Evolutionary conservation across 2,797 vertebrate genomes (phyloP), one percentile per base, ranked within the genome.

Genomic region (Melanitta fusca): DNA sequence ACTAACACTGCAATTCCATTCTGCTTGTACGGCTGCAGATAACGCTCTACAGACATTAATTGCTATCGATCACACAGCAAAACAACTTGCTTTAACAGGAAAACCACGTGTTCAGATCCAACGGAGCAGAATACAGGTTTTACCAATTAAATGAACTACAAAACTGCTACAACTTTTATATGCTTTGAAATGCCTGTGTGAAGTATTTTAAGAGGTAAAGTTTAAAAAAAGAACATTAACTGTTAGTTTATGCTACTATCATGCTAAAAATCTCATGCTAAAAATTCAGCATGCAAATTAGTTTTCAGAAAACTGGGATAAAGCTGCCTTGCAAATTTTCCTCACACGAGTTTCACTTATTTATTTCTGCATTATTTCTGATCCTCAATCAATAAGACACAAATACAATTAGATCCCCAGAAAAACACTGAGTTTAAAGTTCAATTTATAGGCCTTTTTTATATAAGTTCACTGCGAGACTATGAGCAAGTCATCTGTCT

Each of bases 401-500:
- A 89, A 90, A 95, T 57, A 90, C 68, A 88, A 82, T 79, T 24
- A 93, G 83, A 94, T 83, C 19, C 58, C n/a, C 61, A 86, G 58
- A n/a, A 85, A 49, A 82, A 56, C 25, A 64, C 30, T 17, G 57
- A 78, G 34, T 69, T 80, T 49, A 61, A 68, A 71, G 54, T 54
- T 87, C 49, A 61, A 15, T 78, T 69, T 91, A 38, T 34, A 68
- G 22, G 8, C 18, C 3, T 45, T 89, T 68, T 68, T 74, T 36
- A n/a, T n/a, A n/a, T 11, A 78, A 87, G 72, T 78, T 85, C 70
- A 81, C 56, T 92, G 68, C 64, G 84, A 49, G 90, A 94, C 88
- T 91, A 65, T 70, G 88, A 95, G 95, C 90, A 97, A 95, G 91
- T 88, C 83, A 94, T 8, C 11, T 43, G 25, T 65, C 64, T 75